Base-by-base conservation (phyloP, 2,113 vertebrate genomes). In the Neodon shergylaensis region DNA sequence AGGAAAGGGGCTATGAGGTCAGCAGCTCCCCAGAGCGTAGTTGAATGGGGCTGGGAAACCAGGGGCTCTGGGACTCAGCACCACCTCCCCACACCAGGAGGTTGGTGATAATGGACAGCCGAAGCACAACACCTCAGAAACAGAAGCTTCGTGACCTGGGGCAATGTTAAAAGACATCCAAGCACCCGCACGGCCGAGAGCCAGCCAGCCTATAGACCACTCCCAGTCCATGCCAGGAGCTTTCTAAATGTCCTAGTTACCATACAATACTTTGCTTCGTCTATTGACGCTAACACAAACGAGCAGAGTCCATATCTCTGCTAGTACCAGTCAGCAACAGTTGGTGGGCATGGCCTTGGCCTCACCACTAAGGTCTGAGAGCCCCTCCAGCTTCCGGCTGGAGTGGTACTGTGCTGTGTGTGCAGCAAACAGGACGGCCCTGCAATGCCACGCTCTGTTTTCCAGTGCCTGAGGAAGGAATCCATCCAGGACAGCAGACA, bases 231-330 rank as follows among this genome's bases (percentile, higher is more conserved):
- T 58, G 17, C 39, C 1, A 84, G 54, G 0, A 66, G 33, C 78
- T 11, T 76, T 78, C 63, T 9, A 66, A 73, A 81, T 65, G 42
- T 47, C 68, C 65, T 21, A 90, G 31, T 31, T 61, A 5, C 33
- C 39, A 49, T 19, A 39, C 33, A 39, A 49, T 19, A 39, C 31
- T 63, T 76, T 76, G 89, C 36, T 91, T 65, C 79, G 36, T 84
- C 70, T 95, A n/a, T 1, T 83, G 54, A 82, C 76, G 68, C 47
- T 66, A 14, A 94, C 28, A 26, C 31, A 22, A 73, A 92, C 58
- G 66, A 63, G n/a, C 26, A 52, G 36, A 33, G 31, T n/a, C 7
- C 47, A 11, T 22, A 52, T 33, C 73, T 54, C 65, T 92, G 42
- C n/a, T 31, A 65, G 6, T 16, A 82, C 28, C 2, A 21, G 70